Evolutionary conservation across 2,113 vertebrate genomes (phyloP), one percentile per base, ranked within the genome.

Genomic region (Coptodon bakossiorum): DNA sequence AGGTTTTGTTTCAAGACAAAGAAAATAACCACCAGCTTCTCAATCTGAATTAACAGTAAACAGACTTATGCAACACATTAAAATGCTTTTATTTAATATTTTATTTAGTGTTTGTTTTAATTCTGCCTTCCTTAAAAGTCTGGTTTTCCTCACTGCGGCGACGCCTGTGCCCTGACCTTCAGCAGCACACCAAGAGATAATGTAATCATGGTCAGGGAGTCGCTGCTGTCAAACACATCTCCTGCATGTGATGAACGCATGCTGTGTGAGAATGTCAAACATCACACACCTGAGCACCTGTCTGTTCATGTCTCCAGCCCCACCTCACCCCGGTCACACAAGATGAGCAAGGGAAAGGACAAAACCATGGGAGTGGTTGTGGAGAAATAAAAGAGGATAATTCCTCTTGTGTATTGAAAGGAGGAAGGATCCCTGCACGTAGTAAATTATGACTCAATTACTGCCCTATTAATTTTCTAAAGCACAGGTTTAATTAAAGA

Each of bases 151-250:
- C 24, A 4, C 48, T 76, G 27, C 22, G 57, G 78, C 82, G 71
- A 81, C 22, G 80, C 50, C 50, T 89, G 83, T 90, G 88, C 83
- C 79, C 88, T 94, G 96, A 96, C 95, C 95, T 96, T 96, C 94
- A 96, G 89, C 88, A 79, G 88, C 83, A 73, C 86, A 89, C 88
- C 43, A 50, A 91, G 93, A 94, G 95, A 96, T 96, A 96, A 96
- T 96, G 90, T 96, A 96, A 96, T 96, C 95, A 96, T 96, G 94
- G 93, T 95, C 90, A 90, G 94, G 95, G 95, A 97, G 91, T 91
- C 36, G 17, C 59, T 88, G 91, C 95, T 96, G 96, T 97, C 96
- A 96, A 94, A 91, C 85, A 91, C 22, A 88, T 90, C 91, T 94
- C 88, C 89, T 91, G 85, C 81, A 86, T 57, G 91, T 91, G 94